phyloP scores from a whole-genome alignment of 2,888 invertebrate species.

The Nymphalis polychloros region DNA sequence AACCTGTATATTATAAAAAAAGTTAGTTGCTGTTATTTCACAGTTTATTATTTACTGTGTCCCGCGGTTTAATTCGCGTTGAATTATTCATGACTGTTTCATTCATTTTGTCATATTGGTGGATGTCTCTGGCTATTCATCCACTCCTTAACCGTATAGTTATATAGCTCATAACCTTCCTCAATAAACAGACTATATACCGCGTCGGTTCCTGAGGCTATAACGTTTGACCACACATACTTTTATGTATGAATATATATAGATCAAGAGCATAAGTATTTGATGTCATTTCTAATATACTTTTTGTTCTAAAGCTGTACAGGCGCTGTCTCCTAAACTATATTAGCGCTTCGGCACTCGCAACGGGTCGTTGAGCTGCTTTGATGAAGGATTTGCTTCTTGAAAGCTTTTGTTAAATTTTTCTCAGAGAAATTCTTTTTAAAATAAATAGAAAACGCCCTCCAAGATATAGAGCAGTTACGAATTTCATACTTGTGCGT shows the following conservation, averaged over 20 bases:
- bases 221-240: neutral
- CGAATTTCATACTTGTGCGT: neutral
- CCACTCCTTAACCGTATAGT: too few relatives aligned
- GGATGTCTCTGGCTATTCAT: too few relatives aligned
- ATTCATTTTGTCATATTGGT: too few relatives aligned
- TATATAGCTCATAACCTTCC: too few relatives aligned
- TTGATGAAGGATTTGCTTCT: slow-evolving; percentile 75
- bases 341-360: slow-evolving; percentile 64
- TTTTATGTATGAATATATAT: neutral
- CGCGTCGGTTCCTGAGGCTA: too few relatives aligned
- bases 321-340: slow-evolving; percentile 63
- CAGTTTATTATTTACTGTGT: too few relatives aligned
- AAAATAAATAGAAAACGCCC: slow-evolving; percentile 61
- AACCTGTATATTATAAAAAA: too few relatives aligned
- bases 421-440: slow-evolving; percentile 59
- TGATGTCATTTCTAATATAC: slow-evolving; percentile 14
- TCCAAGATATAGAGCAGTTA: slow-evolving; percentile 20
- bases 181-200: too few relatives aligned
- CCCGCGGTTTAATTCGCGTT: too few relatives aligned
- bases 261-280: too few relatives aligned
- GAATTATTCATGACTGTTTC: too few relatives aligned
- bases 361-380: slow-evolving; percentile 66
- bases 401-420: slow-evolving; percentile 73
- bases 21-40: too few relatives aligned
- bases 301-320: slow-evolving; percentile 31